Conservation (phyloP, 2,113 vertebrate genomes). For the Lasiurus cinereus region DNA sequence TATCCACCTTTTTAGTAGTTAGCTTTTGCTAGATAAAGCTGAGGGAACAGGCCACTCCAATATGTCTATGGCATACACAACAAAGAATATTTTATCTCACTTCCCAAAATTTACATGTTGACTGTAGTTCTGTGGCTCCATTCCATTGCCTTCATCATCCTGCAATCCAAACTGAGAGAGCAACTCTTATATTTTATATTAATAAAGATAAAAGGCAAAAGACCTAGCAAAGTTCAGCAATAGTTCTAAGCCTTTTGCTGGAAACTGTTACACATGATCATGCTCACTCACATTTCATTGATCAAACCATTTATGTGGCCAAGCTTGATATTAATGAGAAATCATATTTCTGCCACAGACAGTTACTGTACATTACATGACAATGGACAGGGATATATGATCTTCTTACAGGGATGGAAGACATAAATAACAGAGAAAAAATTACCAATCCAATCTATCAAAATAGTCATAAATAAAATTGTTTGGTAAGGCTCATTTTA, state of each 20-base stretch:
- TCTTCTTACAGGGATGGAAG: not conserved
- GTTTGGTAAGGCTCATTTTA: not conserved
- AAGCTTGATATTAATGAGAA: not conserved
- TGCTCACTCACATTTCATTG: not conserved
- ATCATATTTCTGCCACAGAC: not conserved
- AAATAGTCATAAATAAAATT: conserved; percentile 4
- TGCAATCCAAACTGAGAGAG: not conserved
- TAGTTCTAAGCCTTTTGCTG: not conserved
- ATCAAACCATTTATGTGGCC: conserved; percentile 10
- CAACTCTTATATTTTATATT: not conserved
- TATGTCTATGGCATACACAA: not conserved
- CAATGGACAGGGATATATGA: not conserved
- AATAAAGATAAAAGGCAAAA: not conserved
- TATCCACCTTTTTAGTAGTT: not conserved
- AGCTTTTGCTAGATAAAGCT: not conserved
- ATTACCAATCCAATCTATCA: conserved; percentile 8
- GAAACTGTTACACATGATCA: not conserved
- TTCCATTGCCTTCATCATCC: not conserved
- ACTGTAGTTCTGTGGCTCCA: not conserved
- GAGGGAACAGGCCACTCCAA: not conserved
- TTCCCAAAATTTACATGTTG: not conserved
- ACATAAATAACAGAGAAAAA: not conserved
- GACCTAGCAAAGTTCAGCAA: not conserved
- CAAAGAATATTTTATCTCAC: not conserved
- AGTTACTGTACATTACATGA: not conserved